Evolutionary conservation across 2,888 invertebrate genomes (phyloP), one percentile per base, ranked within the genome.

Genomic region (Caenorhabditis plicata): DNA sequence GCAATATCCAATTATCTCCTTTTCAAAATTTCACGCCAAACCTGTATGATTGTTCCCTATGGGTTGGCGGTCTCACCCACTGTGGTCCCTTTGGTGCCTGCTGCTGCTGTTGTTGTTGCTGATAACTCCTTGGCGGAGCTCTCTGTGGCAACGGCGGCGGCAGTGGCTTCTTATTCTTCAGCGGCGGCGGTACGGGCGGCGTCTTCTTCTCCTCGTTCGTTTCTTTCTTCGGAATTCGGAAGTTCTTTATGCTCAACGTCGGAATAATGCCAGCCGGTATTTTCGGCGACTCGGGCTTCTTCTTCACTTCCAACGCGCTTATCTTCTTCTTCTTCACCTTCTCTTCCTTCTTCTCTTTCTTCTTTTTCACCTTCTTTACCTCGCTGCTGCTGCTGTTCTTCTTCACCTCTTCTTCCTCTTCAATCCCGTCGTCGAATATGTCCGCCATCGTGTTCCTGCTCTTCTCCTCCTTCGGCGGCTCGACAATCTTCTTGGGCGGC

Each of bases 401-500:
- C 20, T 36, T 27, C 52, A 25, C 33, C 20, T 46, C 47, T n/a
- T 48, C 52, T 19, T 48, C 39, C 20, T 15, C n/a, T 13, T 40
- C 49, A 4, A 38, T 26, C 15, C 52, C 61, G 15, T 61, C 61
- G 22, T 46, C 50, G 33, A 54, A 61, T 0, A 54, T 29, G 15
- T 38, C 40, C 11, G 8, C 31, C 20, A 54, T 20, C 11, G 41
- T 33, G 20, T 49, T 57, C n/a, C n/a, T n/a, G n/a, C n/a, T n/a
- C n/a, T n/a, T n/a, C n/a, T n/a, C n/a, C n/a, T n/a, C n/a, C n/a
- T n/a, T n/a, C n/a, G n/a, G n/a, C n/a, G n/a, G n/a, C n/a, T n/a
- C n/a, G n/a, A n/a, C n/a, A n/a, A n/a, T n/a, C n/a, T n/a, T n/a
- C 31, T 67, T 63, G 3, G 68, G 68, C 19, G 61, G 68, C 8